Percentiles rank a stretch among this genome's conserved stretches.
Conservation (phyloP, 1,140 invertebrate species). For the Dreissena rostriformis region DNA sequence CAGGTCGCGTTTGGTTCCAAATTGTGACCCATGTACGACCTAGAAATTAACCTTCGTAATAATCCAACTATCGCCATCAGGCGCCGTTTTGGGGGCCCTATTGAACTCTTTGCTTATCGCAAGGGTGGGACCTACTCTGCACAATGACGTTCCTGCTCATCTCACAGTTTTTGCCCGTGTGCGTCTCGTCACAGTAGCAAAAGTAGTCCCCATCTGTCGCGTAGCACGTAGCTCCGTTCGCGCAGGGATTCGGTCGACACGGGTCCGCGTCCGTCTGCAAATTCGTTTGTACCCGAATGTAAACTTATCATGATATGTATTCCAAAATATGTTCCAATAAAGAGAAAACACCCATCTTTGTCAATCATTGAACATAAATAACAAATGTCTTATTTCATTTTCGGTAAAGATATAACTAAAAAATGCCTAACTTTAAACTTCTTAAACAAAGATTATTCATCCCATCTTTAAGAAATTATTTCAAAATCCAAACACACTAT, state of each 20-base stretch:
- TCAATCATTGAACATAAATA: background rate
- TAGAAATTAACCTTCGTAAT: too few species aligned
- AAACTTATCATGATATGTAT: background rate
- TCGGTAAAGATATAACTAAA: too few species aligned
- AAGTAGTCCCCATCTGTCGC: conserved; percentile 72
- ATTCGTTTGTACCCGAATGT: background rate
- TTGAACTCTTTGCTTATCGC: too few species aligned
- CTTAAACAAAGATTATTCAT: too few species aligned
- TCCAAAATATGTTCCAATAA: background rate
- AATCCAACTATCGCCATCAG: too few species aligned
- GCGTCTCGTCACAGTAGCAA: conserved; percentile 72
- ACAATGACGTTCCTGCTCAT: conserved; percentile 41
- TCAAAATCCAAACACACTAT: too few species aligned
- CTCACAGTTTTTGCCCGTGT: conserved; percentile 71
- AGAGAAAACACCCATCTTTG: background rate
- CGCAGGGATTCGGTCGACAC: conserved; percentile 88
- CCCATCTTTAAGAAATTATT: too few species aligned
- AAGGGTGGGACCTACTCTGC: conserved; percentile 3
- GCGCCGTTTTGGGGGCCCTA: too few species aligned
- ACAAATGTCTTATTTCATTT: too few species aligned
- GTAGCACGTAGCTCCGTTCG: conserved; percentile 85
- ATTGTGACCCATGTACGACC: too few species aligned
- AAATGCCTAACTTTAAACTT: too few species aligned
- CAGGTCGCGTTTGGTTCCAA: too few species aligned
- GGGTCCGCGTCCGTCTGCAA: conserved; percentile 78